Evolutionary conservation across 2,797 vertebrate species (phyloP).

Genomic region (Pseudochirops cupreus): DNA sequence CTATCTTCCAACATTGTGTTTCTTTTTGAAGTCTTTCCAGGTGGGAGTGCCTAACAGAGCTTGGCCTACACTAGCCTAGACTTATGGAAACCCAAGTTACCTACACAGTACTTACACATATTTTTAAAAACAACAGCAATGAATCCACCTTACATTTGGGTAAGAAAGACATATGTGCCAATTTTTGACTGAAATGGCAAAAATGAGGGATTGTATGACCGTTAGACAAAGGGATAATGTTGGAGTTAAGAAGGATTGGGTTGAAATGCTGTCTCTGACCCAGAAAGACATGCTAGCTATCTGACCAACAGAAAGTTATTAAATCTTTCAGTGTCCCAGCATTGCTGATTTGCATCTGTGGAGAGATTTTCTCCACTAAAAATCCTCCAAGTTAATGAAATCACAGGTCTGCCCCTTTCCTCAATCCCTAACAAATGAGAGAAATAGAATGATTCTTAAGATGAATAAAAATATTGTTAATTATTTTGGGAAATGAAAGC

Average conservation of each 20-base stretch:
- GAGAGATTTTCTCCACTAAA: not conserved
- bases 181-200: not conserved
- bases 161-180: not conserved
- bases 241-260: not conserved
- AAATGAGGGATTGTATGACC: not conserved
- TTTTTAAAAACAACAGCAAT: not conserved
- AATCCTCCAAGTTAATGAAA: not conserved
- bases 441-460: constrained; percentile 29
- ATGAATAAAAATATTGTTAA: constrained; percentile 45
- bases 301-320: not conserved
- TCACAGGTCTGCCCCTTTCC: not conserved
- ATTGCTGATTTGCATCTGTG: not conserved
- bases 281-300: not conserved
- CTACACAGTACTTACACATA: not conserved
- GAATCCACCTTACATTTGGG: not conserved
- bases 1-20: not conserved
- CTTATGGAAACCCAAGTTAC: not conserved
- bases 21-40: not conserved
- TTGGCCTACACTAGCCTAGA: not conserved
- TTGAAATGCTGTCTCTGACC: not conserved
- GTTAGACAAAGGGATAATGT: not conserved
- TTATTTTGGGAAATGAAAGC: constrained; percentile 44
- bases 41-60: not conserved
- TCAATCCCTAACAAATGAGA: not conserved
- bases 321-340: not conserved